Base-by-base conservation (phyloP, 1,140 invertebrate genomes). In the Drosophila kurseongensis region DNA sequence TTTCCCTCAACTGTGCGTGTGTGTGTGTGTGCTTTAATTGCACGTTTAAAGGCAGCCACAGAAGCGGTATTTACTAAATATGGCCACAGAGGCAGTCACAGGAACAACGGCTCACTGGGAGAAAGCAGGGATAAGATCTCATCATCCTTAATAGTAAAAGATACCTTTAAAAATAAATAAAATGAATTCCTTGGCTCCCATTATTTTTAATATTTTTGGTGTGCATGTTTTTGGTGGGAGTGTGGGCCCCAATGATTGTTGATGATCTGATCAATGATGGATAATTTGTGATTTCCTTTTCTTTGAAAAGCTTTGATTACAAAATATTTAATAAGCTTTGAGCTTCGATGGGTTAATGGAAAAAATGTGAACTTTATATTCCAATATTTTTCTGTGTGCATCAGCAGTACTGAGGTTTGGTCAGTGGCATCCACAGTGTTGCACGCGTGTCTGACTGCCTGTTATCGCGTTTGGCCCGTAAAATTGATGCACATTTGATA, bases 31-130 rank as follows among this genome's bases (percentile, higher is more conserved):
- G 80, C 84, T 80, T 88, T 88, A 89, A 88, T 88, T 88, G 84
- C 84, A 88, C 84, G 84, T 89, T 88, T 88, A 88, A 88, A 88
- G 80, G 80, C 77, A 84, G 83, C 84, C 68, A 88, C 83, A 88
- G 83, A 89, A 88, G 84, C 84, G 84, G 84, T 88, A 84, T 89
- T 88, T 88, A 84, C 84, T 88, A 89, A 88, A 88, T 88, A 88
- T 89, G 84, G 84, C 73, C 85, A 89, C 67, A 66, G 60, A 42
- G 35, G 41, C 74, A 56, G 47, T 52, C 29, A 42, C 69, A 47
- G 38, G 47, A 54, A 47, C 54, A 55, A 36, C 5, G 18, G 23
- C 13, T 8, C 47, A 62, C 72, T 29, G 50, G 9, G 3, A 52
- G 32, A 73, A 76, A 45, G 14, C 10, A 1, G 41, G 18, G 29